Evolutionary conservation across 2,888 invertebrate genomes (phyloP).

Genomic region (Mythimna vitellina): DNA sequence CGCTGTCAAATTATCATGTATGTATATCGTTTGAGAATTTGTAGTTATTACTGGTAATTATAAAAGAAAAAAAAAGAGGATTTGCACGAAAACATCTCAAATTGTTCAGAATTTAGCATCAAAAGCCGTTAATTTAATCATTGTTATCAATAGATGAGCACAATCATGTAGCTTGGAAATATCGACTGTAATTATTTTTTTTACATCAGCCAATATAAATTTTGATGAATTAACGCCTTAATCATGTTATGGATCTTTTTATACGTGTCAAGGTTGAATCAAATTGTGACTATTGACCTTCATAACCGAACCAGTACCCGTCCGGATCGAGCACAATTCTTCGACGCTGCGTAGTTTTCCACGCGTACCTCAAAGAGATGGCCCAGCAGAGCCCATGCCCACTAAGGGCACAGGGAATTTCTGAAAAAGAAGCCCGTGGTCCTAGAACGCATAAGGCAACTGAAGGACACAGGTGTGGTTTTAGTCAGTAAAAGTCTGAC

Average conservation of each 20-base stretch:
- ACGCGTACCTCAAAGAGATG: too few relatives aligned
- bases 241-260: background rate
- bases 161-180: background rate
- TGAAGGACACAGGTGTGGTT: too few relatives aligned
- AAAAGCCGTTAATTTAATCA: background rate
- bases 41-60: constrained; percentile 36
- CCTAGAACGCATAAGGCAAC: too few relatives aligned
- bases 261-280: background rate
- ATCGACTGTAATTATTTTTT: background rate
- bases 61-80: constrained; percentile 2
- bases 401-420: too few relatives aligned
- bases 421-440: too few relatives aligned
- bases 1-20: constrained; percentile 46
- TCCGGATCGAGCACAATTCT: too few relatives aligned
- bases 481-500: too few relatives aligned
- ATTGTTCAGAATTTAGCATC: background rate
- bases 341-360: too few relatives aligned
- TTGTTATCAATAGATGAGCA: background rate
- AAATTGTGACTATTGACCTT: background rate
- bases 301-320: too few relatives aligned
- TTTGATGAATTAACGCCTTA: background rate
- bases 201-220: background rate
- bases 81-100: constrained; percentile 13
- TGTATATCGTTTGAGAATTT: constrained; percentile 34
- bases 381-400: too few relatives aligned